phyloP scores from a whole-genome alignment of 2,113 vertebrate species.

The Erythrolamprus reginae region DNA sequence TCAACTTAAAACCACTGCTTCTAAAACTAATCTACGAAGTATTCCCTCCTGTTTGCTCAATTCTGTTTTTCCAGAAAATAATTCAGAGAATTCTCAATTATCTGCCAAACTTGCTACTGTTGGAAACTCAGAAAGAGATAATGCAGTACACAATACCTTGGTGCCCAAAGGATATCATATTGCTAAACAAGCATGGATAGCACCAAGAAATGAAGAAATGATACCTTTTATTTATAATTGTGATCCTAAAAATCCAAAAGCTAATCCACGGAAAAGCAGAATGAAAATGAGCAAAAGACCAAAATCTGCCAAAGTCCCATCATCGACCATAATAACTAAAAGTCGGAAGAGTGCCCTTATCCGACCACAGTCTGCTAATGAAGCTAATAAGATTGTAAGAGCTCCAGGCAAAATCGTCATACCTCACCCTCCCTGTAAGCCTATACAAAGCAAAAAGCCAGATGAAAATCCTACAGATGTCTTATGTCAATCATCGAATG shows the following conservation, averaged over 20 bases:
- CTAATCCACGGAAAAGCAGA: conserved; percentile 44
- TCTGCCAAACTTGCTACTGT: conserved; percentile 41
- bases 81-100: conserved; percentile 35
- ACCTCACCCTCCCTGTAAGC: conserved; percentile 74
- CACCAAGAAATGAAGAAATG: conserved; percentile 67
- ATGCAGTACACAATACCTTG: conserved; percentile 42
- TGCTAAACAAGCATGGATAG: conserved; percentile 77
- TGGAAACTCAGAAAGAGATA: conserved; percentile 52
- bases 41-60: conserved; percentile 40
- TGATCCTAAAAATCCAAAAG: conserved; percentile 59
- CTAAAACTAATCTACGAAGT: conserved; percentile 32
- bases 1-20: conserved; percentile 32
- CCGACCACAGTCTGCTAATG: conserved; percentile 65
- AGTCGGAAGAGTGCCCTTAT: conserved; percentile 69
- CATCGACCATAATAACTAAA: conserved; percentile 38
- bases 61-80: conserved; percentile 50
- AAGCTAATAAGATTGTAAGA: conserved; percentile 63
- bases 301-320: conserved; percentile 54
- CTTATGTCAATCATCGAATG: conserved; percentile 33
- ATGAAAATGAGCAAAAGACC: conserved; percentile 59
- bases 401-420: conserved; percentile 66
- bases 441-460: conserved; percentile 37
- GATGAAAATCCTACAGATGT: conserved; percentile 27
- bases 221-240: conserved; percentile 32
- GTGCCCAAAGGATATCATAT: conserved; percentile 57